phyloP scores from a whole-genome alignment of 2,888 invertebrate species.

The Drosophila mimica region DNA sequence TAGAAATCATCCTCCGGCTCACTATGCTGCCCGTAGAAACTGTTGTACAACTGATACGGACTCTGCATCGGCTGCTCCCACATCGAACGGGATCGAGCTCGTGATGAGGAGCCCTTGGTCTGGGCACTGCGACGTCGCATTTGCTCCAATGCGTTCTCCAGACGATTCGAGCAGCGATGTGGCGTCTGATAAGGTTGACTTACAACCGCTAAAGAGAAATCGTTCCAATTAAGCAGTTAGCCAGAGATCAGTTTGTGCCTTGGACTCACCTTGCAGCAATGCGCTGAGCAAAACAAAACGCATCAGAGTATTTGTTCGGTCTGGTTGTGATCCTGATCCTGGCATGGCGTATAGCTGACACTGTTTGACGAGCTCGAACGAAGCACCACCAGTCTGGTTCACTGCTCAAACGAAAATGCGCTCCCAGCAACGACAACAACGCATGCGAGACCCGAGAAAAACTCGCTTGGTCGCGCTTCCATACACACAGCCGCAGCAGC shows the following conservation, averaged over 20 bases:
- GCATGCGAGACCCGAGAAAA: conserved; percentile 65
- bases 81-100: conserved; percentile 67
- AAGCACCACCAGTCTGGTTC: conserved; percentile 64
- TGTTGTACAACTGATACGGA: conserved; percentile 83
- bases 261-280: conserved; percentile 54
- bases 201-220: conserved; percentile 33
- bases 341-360: conserved; percentile 38
- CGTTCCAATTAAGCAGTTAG: not conserved
- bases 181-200: conserved; percentile 83
- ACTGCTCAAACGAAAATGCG: conserved; percentile 68
- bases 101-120: conserved; percentile 60
- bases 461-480: conserved; percentile 76
- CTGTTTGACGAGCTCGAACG: conserved; percentile 5
- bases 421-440: conserved; percentile 37
- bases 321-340: conserved; percentile 24
- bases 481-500: conserved; percentile 60
- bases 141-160: conserved; percentile 89
- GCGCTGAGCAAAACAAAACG: conserved; percentile 42
- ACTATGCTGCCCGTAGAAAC: conserved; percentile 78
- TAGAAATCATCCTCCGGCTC: conserved; percentile 76
- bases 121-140: conserved; percentile 85
- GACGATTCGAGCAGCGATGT: conserved; percentile 88
- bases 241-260: not conserved
- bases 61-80: conserved; percentile 75
- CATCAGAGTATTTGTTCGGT: conserved; percentile 21